Conservation (phyloP, 2,797 vertebrate species). For the Chromis chromis region DNA sequence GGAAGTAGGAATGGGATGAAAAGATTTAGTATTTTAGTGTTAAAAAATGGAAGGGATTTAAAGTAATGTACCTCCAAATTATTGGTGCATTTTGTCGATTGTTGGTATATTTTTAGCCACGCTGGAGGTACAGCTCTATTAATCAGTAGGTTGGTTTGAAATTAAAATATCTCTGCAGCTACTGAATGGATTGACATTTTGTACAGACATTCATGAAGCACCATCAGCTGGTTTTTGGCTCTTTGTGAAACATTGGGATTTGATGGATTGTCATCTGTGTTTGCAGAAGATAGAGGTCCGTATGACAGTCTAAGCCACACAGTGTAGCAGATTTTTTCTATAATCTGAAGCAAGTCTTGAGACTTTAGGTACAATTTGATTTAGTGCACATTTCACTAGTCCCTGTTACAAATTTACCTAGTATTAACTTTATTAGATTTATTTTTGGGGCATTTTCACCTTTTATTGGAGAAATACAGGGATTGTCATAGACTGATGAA, state of each 20-base stretch:
- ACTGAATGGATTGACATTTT: background rate
- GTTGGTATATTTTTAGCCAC: background rate
- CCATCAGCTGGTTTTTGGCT: background rate
- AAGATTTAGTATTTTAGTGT: no score
- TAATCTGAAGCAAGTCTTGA: background rate
- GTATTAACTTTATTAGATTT: no score
- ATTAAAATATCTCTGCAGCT: no score
- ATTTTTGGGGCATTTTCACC: no score
- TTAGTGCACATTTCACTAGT: background rate
- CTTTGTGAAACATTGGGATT: background rate
- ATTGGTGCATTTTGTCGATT: background rate
- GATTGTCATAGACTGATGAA: no score
- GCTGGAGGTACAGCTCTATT: background rate
- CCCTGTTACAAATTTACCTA: background rate
- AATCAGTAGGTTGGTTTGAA: background rate
- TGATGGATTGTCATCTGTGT: background rate
- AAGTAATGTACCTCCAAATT: no score
- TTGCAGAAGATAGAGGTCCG: background rate
- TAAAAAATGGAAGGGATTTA: background rate
- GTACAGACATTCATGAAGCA: background rate
- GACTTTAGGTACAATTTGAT: conserved; percentile 10
- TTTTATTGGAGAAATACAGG: no score
- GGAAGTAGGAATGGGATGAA: background rate
- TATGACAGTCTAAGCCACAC: background rate
- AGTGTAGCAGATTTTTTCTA: background rate